phyloP scores from a whole-genome alignment of 2,888 invertebrate genomes.

The Phorcus lineatus region DNA sequence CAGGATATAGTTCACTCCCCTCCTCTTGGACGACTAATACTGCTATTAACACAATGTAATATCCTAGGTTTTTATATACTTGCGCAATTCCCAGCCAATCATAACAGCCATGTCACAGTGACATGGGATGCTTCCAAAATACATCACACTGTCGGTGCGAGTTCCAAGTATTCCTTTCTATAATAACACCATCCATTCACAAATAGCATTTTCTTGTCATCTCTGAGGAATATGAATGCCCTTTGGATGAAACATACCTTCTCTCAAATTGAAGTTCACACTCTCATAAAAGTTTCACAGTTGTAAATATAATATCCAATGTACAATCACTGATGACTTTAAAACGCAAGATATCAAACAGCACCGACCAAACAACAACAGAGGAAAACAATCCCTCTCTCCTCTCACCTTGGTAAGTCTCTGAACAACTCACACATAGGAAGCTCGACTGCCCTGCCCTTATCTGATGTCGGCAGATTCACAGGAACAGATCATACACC shows the following conservation, averaged over 20 bases:
- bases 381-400: background rate
- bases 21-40: too few species aligned
- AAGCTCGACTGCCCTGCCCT: background rate
- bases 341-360: background rate
- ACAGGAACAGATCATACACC: background rate
- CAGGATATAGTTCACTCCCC: too few species aligned
- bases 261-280: background rate
- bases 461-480: background rate
- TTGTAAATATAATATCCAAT: background rate
- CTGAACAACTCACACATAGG: background rate
- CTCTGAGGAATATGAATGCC: too few species aligned
- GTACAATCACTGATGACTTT: background rate
- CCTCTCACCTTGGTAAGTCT: background rate
- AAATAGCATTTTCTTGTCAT: background rate
- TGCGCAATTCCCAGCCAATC: too few species aligned
- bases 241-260: too few species aligned
- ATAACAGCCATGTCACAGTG: background rate
- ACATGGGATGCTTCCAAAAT: background rate
- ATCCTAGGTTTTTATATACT: too few species aligned
- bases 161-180: constrained; percentile 8
- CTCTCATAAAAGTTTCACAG: background rate
- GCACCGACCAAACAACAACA: constrained; percentile 11
- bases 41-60: too few species aligned
- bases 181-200: background rate
- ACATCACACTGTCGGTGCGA: background rate